Conservation (phyloP, 2,888 invertebrate genomes). For the Thymelicus sylvestris region DNA sequence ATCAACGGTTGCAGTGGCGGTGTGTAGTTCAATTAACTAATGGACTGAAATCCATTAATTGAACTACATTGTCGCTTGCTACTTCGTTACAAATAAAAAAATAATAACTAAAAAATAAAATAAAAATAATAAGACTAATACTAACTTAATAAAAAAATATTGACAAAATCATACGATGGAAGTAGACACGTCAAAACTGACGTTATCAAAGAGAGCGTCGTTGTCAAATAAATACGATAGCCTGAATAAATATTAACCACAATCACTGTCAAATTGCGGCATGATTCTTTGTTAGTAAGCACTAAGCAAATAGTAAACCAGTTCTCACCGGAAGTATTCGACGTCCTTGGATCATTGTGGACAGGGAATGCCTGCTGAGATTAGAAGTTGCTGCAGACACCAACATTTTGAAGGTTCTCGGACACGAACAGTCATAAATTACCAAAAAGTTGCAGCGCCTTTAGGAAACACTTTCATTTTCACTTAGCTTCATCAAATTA, state of each 20-base stretch:
- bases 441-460: not conserved
- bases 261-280: not conserved
- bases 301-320: not conserved
- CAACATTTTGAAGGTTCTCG: constrained; percentile 57
- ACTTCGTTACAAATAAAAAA: no score
- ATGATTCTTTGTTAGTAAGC: not conserved
- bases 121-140: no score
- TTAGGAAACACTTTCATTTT: not conserved
- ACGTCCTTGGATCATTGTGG: constrained; percentile 69
- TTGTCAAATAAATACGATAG: not conserved
- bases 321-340: constrained; percentile 29
- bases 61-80: no score
- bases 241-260: not conserved
- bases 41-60: no score
- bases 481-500: not conserved
- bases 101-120: no score
- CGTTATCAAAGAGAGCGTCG: no score
- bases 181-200: no score
- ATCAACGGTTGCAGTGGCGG: no score
- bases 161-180: not conserved
- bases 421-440: constrained; percentile 14
- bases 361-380: constrained; percentile 64
- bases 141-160: no score
- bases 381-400: constrained; percentile 63
- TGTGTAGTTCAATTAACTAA: no score